Evolutionary conservation across 2,797 vertebrate genomes (phyloP).

Genomic region (Leptoclinus maculatus): DNA sequence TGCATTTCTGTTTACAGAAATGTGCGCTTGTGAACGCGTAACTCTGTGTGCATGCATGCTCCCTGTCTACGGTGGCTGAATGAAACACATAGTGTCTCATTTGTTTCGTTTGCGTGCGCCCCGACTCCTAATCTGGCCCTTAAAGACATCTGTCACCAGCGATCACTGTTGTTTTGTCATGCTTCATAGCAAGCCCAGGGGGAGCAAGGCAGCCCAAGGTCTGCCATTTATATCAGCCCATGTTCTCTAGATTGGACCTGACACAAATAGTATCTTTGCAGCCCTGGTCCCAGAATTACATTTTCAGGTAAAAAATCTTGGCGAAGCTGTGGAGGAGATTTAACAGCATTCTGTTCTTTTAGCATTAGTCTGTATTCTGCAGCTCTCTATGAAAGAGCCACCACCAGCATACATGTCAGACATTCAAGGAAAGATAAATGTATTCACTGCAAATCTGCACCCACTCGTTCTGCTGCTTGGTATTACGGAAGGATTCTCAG

Average conservation of each 20-base stretch:
- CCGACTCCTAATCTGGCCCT: slow-evolving; percentile 86
- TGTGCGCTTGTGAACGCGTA: background rate
- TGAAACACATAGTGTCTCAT: slow-evolving; percentile 79
- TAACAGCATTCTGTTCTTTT: slow-evolving; percentile 68
- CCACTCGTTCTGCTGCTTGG: slow-evolving; percentile 69
- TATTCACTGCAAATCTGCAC: slow-evolving; percentile 74
- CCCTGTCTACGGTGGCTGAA: slow-evolving; percentile 62
- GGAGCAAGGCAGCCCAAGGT: slow-evolving; percentile 78
- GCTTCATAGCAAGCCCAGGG: slow-evolving; percentile 81
- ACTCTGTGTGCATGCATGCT: slow-evolving; percentile 31
- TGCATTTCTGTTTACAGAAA: slow-evolving; percentile 33
- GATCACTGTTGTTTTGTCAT: slow-evolving; percentile 89
- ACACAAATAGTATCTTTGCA: slow-evolving; percentile 85
- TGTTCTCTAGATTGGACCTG: slow-evolving; percentile 84
- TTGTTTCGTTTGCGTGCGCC: slow-evolving; percentile 83
- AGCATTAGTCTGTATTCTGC: slow-evolving; percentile 69
- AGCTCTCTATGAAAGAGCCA: slow-evolving; percentile 69
- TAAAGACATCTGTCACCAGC: slow-evolving; percentile 89
- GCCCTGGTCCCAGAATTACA: slow-evolving; percentile 79
- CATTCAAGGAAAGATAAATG: slow-evolving; percentile 74
- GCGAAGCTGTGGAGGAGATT: slow-evolving; percentile 67
- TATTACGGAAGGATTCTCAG: slow-evolving; percentile 67
- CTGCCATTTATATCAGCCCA: slow-evolving; percentile 86
- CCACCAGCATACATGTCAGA: slow-evolving; percentile 70
- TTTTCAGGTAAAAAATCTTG: slow-evolving; percentile 83